phyloP scores from a whole-genome alignment of 1,140 invertebrate species.

The Drosophila truncata region DNA sequence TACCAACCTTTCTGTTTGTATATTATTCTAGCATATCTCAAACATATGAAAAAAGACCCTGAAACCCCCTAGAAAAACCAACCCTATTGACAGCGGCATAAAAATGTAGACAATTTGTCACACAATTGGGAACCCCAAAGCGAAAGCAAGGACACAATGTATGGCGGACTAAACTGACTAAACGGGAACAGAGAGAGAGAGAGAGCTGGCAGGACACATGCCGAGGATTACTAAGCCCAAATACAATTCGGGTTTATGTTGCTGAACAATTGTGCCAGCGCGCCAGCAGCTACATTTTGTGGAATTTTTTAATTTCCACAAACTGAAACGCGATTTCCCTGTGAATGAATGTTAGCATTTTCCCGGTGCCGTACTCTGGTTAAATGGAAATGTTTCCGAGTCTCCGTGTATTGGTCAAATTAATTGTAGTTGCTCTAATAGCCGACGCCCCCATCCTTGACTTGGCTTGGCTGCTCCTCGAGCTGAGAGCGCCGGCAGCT shows the following conservation, averaged over 20 bases:
- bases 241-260: constrained; percentile 19
- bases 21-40: background rate
- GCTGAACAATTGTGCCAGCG: constrained; percentile 25
- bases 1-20: background rate
- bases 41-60: background rate
- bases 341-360: constrained; percentile 45
- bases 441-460: constrained; percentile 19
- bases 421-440: constrained; percentile 66
- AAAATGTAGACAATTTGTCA: constrained; percentile 77
- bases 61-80: constrained; percentile 8
- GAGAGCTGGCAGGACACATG: constrained; percentile 58
- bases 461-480: background rate
- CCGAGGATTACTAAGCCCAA: constrained; percentile 49
- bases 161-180: constrained; percentile 36
- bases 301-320: constrained; percentile 79
- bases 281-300: constrained; percentile 44
- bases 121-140: constrained; percentile 66
- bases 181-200: constrained; percentile 25
- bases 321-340: constrained; percentile 5
- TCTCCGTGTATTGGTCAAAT: constrained; percentile 41
- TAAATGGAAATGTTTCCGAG: constrained; percentile 21
- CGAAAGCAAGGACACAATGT: constrained; percentile 17
- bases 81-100: constrained; percentile 51
- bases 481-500: constrained; percentile 25
- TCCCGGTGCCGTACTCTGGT: background rate